Conservation (phyloP, 2,797 vertebrate genomes). For the Trachops cirrhosus region DNA sequence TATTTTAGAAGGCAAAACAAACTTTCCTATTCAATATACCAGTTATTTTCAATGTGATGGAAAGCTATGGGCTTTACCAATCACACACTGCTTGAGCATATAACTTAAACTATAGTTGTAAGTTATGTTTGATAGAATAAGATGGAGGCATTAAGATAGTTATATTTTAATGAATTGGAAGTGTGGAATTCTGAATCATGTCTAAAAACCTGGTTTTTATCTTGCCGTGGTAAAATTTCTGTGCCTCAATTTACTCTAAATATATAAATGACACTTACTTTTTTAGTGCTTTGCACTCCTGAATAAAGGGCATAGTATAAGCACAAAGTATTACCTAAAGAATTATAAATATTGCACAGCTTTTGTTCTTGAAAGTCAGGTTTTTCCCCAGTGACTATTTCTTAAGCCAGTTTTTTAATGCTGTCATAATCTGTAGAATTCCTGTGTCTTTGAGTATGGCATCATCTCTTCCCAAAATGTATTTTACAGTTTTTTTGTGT, state of each 20-base stretch:
- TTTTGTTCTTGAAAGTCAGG: constrained; percentile 35
- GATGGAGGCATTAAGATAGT: background rate
- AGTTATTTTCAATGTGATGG: background rate
- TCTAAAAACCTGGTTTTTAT: constrained; percentile 22
- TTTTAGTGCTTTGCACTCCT: background rate
- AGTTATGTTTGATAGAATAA: constrained; percentile 46
- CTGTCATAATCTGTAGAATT: constrained; percentile 26
- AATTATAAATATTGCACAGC: constrained; percentile 6
- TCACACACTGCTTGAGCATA: background rate
- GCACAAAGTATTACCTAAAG: constrained; percentile 26
- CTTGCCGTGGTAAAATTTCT: constrained; percentile 17
- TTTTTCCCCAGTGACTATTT: background rate
- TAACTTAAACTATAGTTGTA: constrained; percentile 20
- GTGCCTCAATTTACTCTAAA: constrained; percentile 34
- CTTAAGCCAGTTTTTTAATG: constrained; percentile 17
- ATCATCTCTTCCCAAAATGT: constrained; percentile 39
- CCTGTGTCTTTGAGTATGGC: background rate
- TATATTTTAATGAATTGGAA: constrained; percentile 25
- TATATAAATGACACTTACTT: background rate
- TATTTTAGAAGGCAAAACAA: constrained; percentile 21
- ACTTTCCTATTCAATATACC: background rate
- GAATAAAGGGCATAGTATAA: constrained; percentile 28
- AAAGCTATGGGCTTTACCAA: background rate
- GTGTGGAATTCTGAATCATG: constrained; percentile 1
- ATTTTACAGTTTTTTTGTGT: constrained; percentile 8